Conservation (phyloP, 2,113 vertebrate species). For the Seriola dumerili region DNA sequence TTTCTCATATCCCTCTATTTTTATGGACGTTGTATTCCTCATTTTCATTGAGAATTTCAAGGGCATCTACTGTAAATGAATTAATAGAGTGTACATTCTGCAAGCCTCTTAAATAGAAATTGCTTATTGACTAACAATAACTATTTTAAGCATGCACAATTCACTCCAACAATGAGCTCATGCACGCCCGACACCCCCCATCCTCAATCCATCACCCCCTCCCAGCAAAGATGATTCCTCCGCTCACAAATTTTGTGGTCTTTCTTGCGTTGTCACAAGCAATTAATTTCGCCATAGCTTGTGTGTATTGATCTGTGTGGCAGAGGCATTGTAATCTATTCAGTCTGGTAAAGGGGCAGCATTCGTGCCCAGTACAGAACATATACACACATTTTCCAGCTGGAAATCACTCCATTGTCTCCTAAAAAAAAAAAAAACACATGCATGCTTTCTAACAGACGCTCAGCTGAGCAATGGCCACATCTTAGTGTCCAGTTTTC, state of each 20-base stretch:
- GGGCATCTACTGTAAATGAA: slow-evolving; percentile 50
- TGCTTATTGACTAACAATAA: slow-evolving; percentile 75
- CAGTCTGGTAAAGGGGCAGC: slow-evolving; percentile 77
- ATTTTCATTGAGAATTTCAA: slow-evolving; percentile 27
- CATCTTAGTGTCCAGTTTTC: neutral
- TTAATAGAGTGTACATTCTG: slow-evolving; percentile 37
- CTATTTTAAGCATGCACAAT: slow-evolving; percentile 56
- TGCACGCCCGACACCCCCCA: neutral
- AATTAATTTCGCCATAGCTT: slow-evolving; percentile 85
- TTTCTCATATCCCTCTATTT: slow-evolving; percentile 31
- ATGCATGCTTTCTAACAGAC: slow-evolving; percentile 5
- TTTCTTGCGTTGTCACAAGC: slow-evolving; percentile 82
- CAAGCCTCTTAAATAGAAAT: slow-evolving; percentile 53
- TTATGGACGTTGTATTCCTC: neutral
- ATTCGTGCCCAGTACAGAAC: slow-evolving; percentile 66
- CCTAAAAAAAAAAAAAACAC: slow-evolving; percentile 39
- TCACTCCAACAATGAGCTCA: slow-evolving; percentile 51
- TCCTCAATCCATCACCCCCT: too few relatives aligned
- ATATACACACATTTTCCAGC: slow-evolving; percentile 10
- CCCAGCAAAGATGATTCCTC: slow-evolving; percentile 36
- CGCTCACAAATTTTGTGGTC: slow-evolving; percentile 56
- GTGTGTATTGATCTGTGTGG: slow-evolving; percentile 80
- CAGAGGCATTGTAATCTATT: slow-evolving; percentile 83
- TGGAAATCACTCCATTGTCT: slow-evolving; percentile 58
- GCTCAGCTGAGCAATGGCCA: neutral